Conservation (phyloP, 1,140 invertebrate genomes). For the Leptinotarsa defecta region DNA sequence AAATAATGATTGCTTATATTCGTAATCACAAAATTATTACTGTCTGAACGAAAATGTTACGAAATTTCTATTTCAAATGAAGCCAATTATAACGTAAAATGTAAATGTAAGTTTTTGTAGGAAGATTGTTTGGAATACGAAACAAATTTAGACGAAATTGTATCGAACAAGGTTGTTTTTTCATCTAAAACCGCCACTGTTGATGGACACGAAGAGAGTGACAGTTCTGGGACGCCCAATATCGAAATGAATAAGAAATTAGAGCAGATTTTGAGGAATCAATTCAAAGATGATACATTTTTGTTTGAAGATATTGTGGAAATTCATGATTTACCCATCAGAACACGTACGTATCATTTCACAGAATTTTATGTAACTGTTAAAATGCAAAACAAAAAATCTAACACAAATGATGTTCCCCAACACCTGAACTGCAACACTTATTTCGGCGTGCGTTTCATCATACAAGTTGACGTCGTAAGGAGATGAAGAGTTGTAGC, state of each 20-base stretch:
- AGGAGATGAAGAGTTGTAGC: too few species aligned
- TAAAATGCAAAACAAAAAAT: too few species aligned
- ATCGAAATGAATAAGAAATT: constrained; percentile 1
- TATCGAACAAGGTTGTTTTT: not conserved
- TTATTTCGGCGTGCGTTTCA: too few species aligned
- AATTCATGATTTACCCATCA: constrained; percentile 29
- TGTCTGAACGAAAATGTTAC: too few species aligned
- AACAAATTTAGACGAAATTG: not conserved
- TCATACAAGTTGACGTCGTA: too few species aligned
- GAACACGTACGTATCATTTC: constrained; percentile 31
- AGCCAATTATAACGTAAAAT: too few species aligned
- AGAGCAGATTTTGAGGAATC: constrained; percentile 20
- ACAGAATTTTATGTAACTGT: too few species aligned
- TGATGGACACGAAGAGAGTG: not conserved
- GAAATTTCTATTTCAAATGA: too few species aligned
- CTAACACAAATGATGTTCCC: too few species aligned
- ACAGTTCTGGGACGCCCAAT: not conserved
- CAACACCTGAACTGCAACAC: too few species aligned
- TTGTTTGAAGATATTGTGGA: constrained; percentile 38
- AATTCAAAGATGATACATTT: constrained; percentile 30
- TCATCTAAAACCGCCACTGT: not conserved
- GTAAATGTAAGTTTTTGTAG: not conserved
- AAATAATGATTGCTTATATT: too few species aligned
- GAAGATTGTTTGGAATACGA: not conserved
- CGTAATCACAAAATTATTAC: too few species aligned